phyloP scores from a whole-genome alignment of 2,888 invertebrate genomes.

The Caenorhabditis virilis region DNA sequence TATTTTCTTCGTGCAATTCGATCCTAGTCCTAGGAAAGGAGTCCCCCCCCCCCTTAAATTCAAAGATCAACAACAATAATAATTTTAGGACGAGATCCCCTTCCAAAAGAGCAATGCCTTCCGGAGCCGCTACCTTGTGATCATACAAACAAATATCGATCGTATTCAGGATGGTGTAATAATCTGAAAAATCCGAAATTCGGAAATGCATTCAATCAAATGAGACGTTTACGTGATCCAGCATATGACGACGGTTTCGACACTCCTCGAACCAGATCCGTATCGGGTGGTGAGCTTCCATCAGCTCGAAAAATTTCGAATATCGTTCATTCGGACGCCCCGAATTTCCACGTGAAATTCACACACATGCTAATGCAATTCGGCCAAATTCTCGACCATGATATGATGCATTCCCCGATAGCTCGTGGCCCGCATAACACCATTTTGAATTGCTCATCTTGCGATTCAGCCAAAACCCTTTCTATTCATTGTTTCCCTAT shows the following conservation, averaged over 20 bases:
- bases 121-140: slow-evolving; percentile 68
- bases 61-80: too few species aligned
- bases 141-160: slow-evolving; percentile 75
- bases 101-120: slow-evolving; percentile 60
- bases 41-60: too few species aligned
- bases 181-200: slow-evolving; percentile 72
- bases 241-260: slow-evolving; percentile 80
- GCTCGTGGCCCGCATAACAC: slow-evolving; percentile 69
- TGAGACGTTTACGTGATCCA: slow-evolving; percentile 71
- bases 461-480: slow-evolving; percentile 84
- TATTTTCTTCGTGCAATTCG: too few species aligned
- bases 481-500: slow-evolving; percentile 94
- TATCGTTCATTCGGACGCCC: slow-evolving; percentile 57
- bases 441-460: slow-evolving; percentile 73
- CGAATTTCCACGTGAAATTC: slow-evolving; percentile 62
- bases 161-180: slow-evolving; percentile 84
- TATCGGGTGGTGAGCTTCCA: slow-evolving; percentile 58
- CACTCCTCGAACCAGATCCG: slow-evolving; percentile 55
- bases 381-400: slow-evolving; percentile 91
- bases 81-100: slow-evolving; percentile 43
- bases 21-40: too few species aligned
- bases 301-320: slow-evolving; percentile 61
- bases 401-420: slow-evolving; percentile 89
- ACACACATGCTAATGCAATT: slow-evolving; percentile 81
- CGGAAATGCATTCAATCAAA: slow-evolving; percentile 64